These are phyloP conservation scores for Dipodomys ordii DNA, from an alignment of 2,113 vertebrate genomes.

Conservation along the genomic window DNA sequence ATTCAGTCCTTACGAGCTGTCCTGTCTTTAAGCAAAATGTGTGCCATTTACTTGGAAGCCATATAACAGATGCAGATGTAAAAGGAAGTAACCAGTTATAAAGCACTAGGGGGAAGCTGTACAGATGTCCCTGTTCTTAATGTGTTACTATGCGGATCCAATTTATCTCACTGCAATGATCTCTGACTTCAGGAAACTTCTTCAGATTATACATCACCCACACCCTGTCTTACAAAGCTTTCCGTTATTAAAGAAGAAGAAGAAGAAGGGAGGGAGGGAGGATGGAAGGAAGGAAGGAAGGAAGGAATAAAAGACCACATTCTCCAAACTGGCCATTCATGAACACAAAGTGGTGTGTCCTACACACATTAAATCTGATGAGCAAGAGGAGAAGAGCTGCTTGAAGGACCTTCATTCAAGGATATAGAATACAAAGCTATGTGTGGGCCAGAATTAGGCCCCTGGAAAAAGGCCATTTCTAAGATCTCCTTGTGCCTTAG, in stretches of 20 bases:
- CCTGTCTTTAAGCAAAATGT: slow-evolving; percentile 81
- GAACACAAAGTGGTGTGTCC: not conserved
- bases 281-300: too few species aligned
- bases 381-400: not conserved
- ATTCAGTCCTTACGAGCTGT: slow-evolving; percentile 76
- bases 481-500: not conserved
- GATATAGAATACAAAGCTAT: not conserved
- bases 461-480: not conserved
- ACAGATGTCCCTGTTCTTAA: slow-evolving; percentile 81
- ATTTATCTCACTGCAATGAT: slow-evolving; percentile 77
- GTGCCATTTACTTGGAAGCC: slow-evolving; percentile 79
- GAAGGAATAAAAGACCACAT: not conserved
- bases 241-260: slow-evolving; percentile 10
- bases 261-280: too few species aligned
- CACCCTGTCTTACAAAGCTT: slow-evolving; percentile 49
- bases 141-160: slow-evolving; percentile 69
- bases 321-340: slow-evolving; percentile 30
- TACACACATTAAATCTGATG: slow-evolving; percentile 28
- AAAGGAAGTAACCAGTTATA: slow-evolving; percentile 78
- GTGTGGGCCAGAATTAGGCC: not conserved
- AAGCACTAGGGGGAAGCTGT: slow-evolving; percentile 70
- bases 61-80: slow-evolving; percentile 81
- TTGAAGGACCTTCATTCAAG: not conserved
- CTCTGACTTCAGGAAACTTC: slow-evolving; percentile 70
- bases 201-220: slow-evolving; percentile 68